phyloP scores from a whole-genome alignment of 2,113 vertebrate species.

The Cololabis saira region DNA sequence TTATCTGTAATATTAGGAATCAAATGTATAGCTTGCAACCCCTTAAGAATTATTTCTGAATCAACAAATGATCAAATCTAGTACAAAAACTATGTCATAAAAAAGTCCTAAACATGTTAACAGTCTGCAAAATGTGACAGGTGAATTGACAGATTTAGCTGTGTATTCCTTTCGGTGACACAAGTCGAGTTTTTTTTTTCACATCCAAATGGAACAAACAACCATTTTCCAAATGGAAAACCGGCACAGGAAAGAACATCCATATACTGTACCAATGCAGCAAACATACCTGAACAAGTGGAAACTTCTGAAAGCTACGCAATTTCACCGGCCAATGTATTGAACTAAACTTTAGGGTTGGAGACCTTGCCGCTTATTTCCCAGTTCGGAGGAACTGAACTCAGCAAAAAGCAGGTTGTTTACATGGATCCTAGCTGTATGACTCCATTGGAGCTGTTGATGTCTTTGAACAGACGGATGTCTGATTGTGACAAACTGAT shows the following conservation, averaged over 20 bases:
- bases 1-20: too few species aligned
- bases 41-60: too few species aligned
- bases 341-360: constrained; percentile 69
- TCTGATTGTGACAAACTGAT: constrained; percentile 82
- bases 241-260: constrained; percentile 54
- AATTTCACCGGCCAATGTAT: constrained; percentile 61
- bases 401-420: constrained; percentile 82
- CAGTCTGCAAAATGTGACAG: neutral
- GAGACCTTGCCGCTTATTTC: constrained; percentile 69
- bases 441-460: constrained; percentile 73
- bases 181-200: constrained; percentile 8
- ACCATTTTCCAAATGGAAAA: constrained; percentile 51
- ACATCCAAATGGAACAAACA: constrained; percentile 12
- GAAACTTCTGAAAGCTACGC: constrained; percentile 39
- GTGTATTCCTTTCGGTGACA: neutral
- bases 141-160: neutral
- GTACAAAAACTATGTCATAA: neutral
- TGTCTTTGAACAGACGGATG: constrained; percentile 81
- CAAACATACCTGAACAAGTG: constrained; percentile 61
- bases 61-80: too few species aligned
- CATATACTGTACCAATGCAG: constrained; percentile 45
- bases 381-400: constrained; percentile 77
- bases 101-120: constrained; percentile 6
- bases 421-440: constrained; percentile 70
- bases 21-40: too few species aligned